Conservation (phyloP, 2,797 vertebrate genomes). For the Lagothrix lagotricha region DNA sequence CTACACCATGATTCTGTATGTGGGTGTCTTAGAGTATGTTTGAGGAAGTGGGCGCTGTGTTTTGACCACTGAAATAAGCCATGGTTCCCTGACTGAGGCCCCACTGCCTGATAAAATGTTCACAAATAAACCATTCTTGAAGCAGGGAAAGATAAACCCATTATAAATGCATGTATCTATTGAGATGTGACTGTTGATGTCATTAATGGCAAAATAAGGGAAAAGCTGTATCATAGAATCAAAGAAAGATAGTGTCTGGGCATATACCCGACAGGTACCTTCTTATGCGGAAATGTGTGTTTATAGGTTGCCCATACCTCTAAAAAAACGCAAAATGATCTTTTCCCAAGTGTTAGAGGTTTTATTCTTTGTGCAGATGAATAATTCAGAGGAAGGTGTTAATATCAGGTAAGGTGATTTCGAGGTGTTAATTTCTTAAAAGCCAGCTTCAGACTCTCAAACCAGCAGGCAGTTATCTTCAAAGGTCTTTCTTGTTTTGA, state of each 20-base stretch:
- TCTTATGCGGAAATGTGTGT: neutral
- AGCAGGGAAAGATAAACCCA: neutral
- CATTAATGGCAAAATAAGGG: neutral
- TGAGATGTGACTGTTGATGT: neutral
- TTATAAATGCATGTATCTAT: neutral
- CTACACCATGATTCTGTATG: neutral
- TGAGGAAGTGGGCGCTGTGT: neutral
- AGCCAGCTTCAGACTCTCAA: neutral
- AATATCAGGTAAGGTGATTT: neutral
- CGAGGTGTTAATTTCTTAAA: rapidly evolving
- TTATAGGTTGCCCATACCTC: neutral
- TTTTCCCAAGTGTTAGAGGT: neutral
- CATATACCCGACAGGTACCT: neutral
- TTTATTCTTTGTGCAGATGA: neutral
- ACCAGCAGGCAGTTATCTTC: rapidly evolving
- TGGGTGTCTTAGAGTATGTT: neutral
- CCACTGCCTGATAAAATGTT: neutral
- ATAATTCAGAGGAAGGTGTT: neutral
- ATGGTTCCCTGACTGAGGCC: neutral
- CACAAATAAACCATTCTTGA: neutral
- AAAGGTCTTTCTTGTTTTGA: neutral
- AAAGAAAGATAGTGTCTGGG: neutral
- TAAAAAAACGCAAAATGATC: neutral
- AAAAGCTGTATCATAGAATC: neutral
- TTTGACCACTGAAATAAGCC: neutral